A percentile compares a stretch with the other conserved stretches of the same genome.
Conservation (phyloP, 2,797 vertebrate species). For the Geotrypetes seraphini region DNA sequence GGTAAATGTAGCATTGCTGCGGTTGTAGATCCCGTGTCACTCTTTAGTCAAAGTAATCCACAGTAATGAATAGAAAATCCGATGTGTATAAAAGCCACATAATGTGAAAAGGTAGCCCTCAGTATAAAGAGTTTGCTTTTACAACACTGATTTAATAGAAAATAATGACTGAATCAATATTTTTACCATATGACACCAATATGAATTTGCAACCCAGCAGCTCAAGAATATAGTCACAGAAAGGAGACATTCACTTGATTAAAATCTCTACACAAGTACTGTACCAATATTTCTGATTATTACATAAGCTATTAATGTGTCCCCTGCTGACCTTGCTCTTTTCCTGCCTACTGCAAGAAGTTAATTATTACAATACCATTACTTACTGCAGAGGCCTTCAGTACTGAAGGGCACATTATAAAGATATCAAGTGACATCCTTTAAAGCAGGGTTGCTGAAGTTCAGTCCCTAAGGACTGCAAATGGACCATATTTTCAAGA, state of each 20-base stretch:
- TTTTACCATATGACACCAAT: slow-evolving; percentile 23
- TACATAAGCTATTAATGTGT: slow-evolving; percentile 32
- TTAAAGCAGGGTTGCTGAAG: too few species aligned
- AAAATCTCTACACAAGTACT: slow-evolving; percentile 30
- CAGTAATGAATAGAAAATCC: slow-evolving; percentile 9
- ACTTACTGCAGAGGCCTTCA: slow-evolving; percentile 8
- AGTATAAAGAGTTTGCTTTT: slow-evolving; percentile 16
- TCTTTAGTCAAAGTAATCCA: slow-evolving; percentile 17
- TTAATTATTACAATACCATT: slow-evolving; percentile 15
- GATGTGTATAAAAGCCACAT: slow-evolving; percentile 5
- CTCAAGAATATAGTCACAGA: slow-evolving; percentile 19
- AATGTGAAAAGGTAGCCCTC: slow-evolving; percentile 5
- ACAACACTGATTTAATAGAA: slow-evolving; percentile 28
- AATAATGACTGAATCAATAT: slow-evolving; percentile 36
- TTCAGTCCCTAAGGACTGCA: too few species aligned
- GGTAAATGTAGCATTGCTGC: too few species aligned
- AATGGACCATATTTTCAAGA: too few species aligned
- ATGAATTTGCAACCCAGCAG: slow-evolving; percentile 22
- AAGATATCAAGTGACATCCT: slow-evolving; percentile 1
- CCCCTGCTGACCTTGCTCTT: slow-evolving; percentile 14
- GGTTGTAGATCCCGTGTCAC: too few species aligned
- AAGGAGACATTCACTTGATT: slow-evolving; percentile 25
- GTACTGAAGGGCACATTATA: neutral
- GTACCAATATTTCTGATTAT: slow-evolving; percentile 23
- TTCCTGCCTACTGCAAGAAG: slow-evolving; percentile 16